Evolutionary conservation across 2,113 vertebrate genomes (phyloP).

Genomic region (Microcebus jonahi): DNA sequence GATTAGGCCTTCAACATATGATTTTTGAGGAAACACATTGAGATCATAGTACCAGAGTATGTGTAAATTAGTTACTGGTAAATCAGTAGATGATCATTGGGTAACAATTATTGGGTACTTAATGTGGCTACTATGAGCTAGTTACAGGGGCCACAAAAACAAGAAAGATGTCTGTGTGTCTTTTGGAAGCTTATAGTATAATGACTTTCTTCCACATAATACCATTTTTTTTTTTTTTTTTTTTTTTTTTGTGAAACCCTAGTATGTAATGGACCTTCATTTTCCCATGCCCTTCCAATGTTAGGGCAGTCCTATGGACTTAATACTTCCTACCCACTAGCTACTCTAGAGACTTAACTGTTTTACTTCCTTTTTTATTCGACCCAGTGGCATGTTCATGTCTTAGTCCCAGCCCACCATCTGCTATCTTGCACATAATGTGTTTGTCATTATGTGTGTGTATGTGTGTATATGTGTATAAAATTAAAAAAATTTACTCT

Average conservation of each 20-base stretch:
- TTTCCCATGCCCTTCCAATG: not conserved
- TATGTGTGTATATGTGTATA: not conserved
- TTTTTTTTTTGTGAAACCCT: not conserved
- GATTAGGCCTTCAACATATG: not conserved
- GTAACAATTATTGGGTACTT: not conserved
- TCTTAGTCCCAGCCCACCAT: not conserved
- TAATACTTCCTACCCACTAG: not conserved
- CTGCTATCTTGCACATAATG: not conserved
- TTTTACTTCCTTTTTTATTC: not conserved
- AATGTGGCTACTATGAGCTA: not conserved
- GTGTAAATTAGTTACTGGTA: not conserved
- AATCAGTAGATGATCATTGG: not conserved
- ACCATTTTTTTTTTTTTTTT: conserved; percentile 13
- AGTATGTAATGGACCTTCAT: not conserved
- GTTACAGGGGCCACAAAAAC: not conserved
- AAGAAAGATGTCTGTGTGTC: not conserved
- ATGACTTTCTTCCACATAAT: not conserved
- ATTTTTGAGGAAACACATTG: not conserved
- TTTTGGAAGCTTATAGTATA: not conserved
- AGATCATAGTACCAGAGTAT: not conserved
- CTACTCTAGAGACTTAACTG: not conserved
- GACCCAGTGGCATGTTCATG: not conserved
- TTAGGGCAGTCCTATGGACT: not conserved
- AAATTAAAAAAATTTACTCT: not conserved
- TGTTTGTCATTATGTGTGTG: not conserved